Percentiles rank a stretch among this genome's conserved stretches.
Evolutionary conservation across 2,113 vertebrate species (phyloP).

Genomic region (Megatriorchis doriae): DNA sequence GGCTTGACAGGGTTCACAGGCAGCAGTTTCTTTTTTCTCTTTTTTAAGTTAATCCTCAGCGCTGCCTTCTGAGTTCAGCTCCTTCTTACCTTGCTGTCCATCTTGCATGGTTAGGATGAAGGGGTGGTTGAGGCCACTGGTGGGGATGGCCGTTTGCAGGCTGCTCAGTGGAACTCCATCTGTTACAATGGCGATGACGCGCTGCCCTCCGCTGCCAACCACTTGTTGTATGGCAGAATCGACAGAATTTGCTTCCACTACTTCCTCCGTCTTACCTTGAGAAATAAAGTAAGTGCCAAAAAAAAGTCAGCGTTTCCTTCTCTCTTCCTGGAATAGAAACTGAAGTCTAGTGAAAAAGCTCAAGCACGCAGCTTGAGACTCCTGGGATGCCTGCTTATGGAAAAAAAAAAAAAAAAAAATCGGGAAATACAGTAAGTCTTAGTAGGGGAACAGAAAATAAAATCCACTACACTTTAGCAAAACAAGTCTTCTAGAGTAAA

Average conservation of each 20-base stretch:
- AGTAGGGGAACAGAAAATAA: neutral
- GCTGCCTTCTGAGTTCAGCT: neutral
- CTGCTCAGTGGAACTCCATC: constrained; percentile 77
- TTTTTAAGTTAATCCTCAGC: neutral
- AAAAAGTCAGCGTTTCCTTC: neutral
- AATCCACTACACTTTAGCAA: neutral
- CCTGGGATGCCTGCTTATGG: neutral
- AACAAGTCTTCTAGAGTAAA: neutral
- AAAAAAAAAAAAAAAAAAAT: neutral
- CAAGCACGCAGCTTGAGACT: accelerated
- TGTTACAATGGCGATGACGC: constrained; percentile 77
- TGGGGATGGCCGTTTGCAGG: constrained; percentile 68
- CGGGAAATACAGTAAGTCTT: neutral
- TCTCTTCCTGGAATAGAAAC: constrained; percentile 8
- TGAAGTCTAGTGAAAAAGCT: neutral
- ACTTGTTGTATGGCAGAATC: constrained; percentile 77
- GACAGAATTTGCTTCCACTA: constrained; percentile 64
- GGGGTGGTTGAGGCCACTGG: constrained; percentile 66
- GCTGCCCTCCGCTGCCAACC: constrained; percentile 78
- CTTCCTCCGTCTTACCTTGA: constrained; percentile 76
- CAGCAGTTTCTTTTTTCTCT: neutral
- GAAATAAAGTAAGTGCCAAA: neutral
- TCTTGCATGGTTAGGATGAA: constrained; percentile 87
- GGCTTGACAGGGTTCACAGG: accelerated
- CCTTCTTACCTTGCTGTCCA: constrained; percentile 80